Conservation (phyloP, 2,888 invertebrate genomes). For the Frankliniella fusca region DNA sequence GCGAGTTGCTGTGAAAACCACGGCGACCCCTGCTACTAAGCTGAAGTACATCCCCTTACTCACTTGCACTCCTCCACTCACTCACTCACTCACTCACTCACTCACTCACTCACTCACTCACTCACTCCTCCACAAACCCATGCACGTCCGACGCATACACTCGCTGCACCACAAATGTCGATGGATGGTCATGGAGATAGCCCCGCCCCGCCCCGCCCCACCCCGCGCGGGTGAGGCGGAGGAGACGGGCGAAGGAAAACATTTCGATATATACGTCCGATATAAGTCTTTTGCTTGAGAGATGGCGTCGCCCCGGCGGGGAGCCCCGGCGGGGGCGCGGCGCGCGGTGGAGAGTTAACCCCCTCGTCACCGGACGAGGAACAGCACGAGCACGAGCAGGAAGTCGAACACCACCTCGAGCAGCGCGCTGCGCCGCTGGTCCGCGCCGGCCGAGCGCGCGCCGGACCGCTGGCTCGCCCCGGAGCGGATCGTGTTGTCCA, state of each 20-base stretch:
- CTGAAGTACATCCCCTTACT: too few relatives aligned
- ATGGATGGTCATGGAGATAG: not conserved
- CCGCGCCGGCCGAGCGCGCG: not conserved
- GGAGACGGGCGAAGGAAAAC: not conserved
- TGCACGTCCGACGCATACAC: not conserved
- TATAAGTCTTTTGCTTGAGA: not conserved
- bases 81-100: conserved; percentile 1
- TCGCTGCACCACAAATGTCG: not conserved
- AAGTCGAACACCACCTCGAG: conserved; percentile 22
- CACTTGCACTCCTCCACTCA: not conserved
- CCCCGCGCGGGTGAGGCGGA: not conserved
- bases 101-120: not conserved
- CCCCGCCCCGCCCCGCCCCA: not conserved
- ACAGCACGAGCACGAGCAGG: conserved; percentile 8
- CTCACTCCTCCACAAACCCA: not conserved
- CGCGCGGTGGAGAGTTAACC: not conserved
- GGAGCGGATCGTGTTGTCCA: conserved; percentile 14
- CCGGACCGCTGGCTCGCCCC: conserved; percentile 14
- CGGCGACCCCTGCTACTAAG: too few relatives aligned
- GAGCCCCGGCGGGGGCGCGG: not conserved
- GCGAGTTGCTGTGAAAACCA: too few relatives aligned
- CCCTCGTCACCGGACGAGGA: conserved; percentile 23
- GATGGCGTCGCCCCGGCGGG: not conserved
- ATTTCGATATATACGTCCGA: not conserved
- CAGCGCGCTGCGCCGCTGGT: conserved; percentile 18